phyloP scores from a whole-genome alignment of 2,797 vertebrate genomes.

The Cyprinodon diabolis region DNA sequence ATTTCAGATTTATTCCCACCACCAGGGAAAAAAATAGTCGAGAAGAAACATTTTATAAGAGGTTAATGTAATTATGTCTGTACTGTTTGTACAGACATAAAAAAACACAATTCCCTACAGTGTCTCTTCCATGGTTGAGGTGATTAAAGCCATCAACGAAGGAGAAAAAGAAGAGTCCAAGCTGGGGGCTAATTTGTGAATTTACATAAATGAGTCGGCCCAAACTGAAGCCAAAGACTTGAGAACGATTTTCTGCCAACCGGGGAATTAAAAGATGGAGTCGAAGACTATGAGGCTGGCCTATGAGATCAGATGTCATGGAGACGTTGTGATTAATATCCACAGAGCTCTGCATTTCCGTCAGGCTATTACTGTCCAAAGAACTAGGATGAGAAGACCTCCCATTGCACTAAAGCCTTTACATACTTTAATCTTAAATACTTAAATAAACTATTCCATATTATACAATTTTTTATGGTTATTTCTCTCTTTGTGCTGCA shows the following conservation, averaged over 20 bases:
- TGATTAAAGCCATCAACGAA: constrained; percentile 5
- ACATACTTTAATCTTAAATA: not conserved
- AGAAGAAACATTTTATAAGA: constrained; percentile 1
- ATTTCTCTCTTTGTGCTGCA: too few species aligned
- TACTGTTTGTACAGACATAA: constrained; percentile 8
- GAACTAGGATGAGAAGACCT: constrained; percentile 8
- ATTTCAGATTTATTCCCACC: constrained; percentile 2
- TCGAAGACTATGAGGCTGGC: constrained; percentile 31
- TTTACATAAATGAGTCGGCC: constrained; percentile 8
- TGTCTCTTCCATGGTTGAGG: constrained; percentile 6
- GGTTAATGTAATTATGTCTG: constrained; percentile 6
- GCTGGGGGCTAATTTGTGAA: constrained; percentile 7
- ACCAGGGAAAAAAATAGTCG: constrained; percentile 10
- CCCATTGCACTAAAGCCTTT: not conserved
- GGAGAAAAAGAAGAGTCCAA: constrained; percentile 8
- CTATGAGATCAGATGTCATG: constrained; percentile 42
- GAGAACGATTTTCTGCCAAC: constrained; percentile 32
- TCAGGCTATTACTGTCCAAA: constrained; percentile 34
- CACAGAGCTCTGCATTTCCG: constrained; percentile 36
- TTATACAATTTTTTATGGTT: not conserved
- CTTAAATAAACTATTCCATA: not conserved
- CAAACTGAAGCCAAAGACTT: constrained; percentile 13
- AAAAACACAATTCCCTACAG: constrained; percentile 8
- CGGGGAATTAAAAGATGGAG: constrained; percentile 57
- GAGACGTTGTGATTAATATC: constrained; percentile 45